Conservation (phyloP, 2,797 vertebrate genomes). For the Thaleichthys pacificus region DNA sequence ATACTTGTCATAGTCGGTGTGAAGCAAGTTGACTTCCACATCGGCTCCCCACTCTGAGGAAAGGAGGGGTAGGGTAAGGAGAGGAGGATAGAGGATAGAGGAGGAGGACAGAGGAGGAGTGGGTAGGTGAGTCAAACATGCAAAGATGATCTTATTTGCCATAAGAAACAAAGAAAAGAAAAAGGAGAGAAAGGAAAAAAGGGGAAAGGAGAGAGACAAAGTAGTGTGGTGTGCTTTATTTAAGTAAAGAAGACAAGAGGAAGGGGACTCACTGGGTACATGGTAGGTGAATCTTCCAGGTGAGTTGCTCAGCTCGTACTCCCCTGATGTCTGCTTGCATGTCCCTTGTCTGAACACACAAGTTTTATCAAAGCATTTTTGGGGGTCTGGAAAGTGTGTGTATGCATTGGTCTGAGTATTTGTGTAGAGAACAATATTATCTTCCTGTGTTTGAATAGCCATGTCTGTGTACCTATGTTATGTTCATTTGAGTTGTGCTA, state of each 20-base stretch:
- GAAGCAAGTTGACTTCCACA: slow-evolving; percentile 81
- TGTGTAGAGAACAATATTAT: too few species aligned
- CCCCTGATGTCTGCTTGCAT: slow-evolving; percentile 58
- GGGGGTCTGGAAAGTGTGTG: too few species aligned
- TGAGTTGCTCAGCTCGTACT: slow-evolving; percentile 65
- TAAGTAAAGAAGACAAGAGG: neutral
- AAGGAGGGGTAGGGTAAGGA: neutral
- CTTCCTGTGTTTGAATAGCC: too few species aligned
- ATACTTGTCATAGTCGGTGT: slow-evolving; percentile 89
- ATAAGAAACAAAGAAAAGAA: neutral
- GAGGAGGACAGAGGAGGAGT: neutral
- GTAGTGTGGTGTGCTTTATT: too few species aligned
- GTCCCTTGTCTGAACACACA: slow-evolving; percentile 50
- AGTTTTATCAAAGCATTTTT: too few species aligned
- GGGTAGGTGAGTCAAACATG: too few species aligned
- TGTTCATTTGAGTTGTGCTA: too few species aligned
- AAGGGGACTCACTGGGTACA: slow-evolving; percentile 49
- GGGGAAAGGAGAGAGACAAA: neutral
- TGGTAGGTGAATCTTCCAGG: slow-evolving; percentile 69
- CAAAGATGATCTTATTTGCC: too few species aligned
- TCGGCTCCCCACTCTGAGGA: slow-evolving; percentile 73
- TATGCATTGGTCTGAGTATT: too few species aligned
- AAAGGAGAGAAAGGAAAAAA: too few species aligned
- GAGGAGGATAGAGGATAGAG: neutral
- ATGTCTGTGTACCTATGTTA: too few species aligned